Base-by-base conservation (phyloP, 1,140 invertebrate genomes). In the Pseudachorutes palmiensis region DNA sequence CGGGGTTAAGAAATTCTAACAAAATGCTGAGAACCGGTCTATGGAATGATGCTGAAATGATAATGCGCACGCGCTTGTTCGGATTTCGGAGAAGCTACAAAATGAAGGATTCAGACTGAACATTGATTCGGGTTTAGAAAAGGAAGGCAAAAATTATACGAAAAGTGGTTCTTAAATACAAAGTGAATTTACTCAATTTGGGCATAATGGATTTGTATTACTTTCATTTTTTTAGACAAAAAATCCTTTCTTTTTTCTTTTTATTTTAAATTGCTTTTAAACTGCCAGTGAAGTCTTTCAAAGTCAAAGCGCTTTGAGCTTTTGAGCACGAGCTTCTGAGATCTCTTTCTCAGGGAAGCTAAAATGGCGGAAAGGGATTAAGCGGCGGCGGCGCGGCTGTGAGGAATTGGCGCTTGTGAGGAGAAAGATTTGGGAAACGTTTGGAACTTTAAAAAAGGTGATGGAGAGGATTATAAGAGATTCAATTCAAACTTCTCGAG, bases 201-300 rank as follows among this genome's bases (percentile, higher is more conserved):
- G n/a, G n/a, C n/a, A n/a, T n/a, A n/a, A n/a, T n/a, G n/a, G n/a
- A n/a, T n/a, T n/a, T n/a, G n/a, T 58, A 5, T 5, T 36, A 63
- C 2, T 41, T 45, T 12, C 61, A 61, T 9, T 3, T 29, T 41
- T 63, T 41, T 41, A 36, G 9, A 41, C n/a, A 49, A 49, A 49
- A 66, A n/a, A 45, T 14, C 19, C 12, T 19, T 31, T 28, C 55
- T 64, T 51, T 32, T 48, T 69, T 69, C 59, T 22, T 65, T 66
- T 66, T 69, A 12, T 65, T 64, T 62, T 49, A 64, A 66, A 60
- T 70, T 70, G 64, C 63, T 64, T 70, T 60, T 57, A 60, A 70
- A 65, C 64, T 70, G 65, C 65, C 69, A 70, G 69, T 64, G 57
- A 65, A 66, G 68, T 70, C 69, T 70, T 70, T 70, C 69, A 70